Conservation (phyloP, 2,113 vertebrate species). For the Beaufortia kweichowensis region DNA sequence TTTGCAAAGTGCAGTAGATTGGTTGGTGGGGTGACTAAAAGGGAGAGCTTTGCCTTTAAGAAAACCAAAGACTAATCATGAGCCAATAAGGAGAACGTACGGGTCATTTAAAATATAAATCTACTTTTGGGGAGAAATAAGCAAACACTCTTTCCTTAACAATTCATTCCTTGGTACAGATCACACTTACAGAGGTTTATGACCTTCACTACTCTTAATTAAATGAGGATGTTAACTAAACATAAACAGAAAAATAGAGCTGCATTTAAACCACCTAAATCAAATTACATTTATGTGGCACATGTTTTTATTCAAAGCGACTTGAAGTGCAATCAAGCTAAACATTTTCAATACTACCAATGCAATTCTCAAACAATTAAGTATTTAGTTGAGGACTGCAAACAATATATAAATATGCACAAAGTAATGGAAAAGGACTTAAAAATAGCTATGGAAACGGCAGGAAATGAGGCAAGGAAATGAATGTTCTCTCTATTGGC, state of each 20-base stretch:
- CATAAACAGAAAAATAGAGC: background rate
- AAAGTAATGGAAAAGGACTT: background rate
- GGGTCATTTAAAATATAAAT: slow-evolving; percentile 8
- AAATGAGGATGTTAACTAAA: background rate
- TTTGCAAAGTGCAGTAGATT: slow-evolving; percentile 7
- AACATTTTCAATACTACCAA: too few species aligned
- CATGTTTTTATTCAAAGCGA: too few species aligned
- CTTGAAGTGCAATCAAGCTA: too few species aligned
- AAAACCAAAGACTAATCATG: slow-evolving; percentile 19
- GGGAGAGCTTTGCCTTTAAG: background rate
- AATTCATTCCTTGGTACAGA: background rate
- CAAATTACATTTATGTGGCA: too few species aligned
- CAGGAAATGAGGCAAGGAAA: slow-evolving; percentile 36
- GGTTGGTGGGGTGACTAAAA: background rate
- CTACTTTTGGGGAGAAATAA: background rate
- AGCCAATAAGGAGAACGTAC: background rate
- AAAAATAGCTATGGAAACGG: slow-evolving; percentile 22
- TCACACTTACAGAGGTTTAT: background rate
- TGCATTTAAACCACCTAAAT: background rate
- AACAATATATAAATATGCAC: too few species aligned
- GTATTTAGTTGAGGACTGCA: too few species aligned
- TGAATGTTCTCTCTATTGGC: slow-evolving; percentile 11
- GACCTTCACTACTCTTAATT: background rate
- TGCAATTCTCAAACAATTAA: too few species aligned
- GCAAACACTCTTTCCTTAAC: background rate